Evolutionary conservation across 1,140 invertebrate species (phyloP), one percentile per base, ranked within the genome.

Genomic region (Cydia splendana): DNA sequence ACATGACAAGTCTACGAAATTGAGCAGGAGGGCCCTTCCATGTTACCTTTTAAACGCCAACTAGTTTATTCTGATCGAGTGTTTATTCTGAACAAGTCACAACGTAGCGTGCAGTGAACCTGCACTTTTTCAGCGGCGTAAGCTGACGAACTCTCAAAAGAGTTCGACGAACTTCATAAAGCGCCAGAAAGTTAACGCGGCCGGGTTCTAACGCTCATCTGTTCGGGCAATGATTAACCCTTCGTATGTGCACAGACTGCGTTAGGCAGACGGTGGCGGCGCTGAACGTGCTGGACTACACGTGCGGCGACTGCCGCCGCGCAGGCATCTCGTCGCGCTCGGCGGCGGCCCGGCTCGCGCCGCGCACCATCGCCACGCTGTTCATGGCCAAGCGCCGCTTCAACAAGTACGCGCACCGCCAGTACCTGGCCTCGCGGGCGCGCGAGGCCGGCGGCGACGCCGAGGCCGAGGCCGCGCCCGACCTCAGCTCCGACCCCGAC

Each of bases 321-420:
- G 89, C 89, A 77, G 91, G 91, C 53, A 91, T 91, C 85, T 91
- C 91, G 80, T 91, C 90, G 78, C 90, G 91, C 79, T 88, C 91
- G 38, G 90, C 91, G 74, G 90, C 91, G 85, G 91, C 89, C 65
- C 88, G 91, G 51, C 83, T 90, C 6, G 90, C 91, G 84, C 90
- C 90, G 81, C 87, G 91, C 75, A 91, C 91, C 78, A 91, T 91
- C 86, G 90, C 91, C 83, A 92, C 91, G 80, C 87, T 91, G 38
- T 92, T 91, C 89, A 93, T 91, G 91, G 91, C 91, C 78, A 93
- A 93, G 86, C 88, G 90, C 2, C 89, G 90, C 78, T 93, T 93
- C 90, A 93, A 93, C 90, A 93, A 92, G 85, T 92, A 91, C 88
- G 90, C 90, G 83, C 91, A 93, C 80, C 89, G 90, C 75, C 90